A percentile compares a stretch with the other conserved stretches of the same genome.
These are phyloP conservation scores for Pogonus chalceus DNA, from an alignment of 1,140 invertebrate species.

Conservation along the genomic window DNA sequence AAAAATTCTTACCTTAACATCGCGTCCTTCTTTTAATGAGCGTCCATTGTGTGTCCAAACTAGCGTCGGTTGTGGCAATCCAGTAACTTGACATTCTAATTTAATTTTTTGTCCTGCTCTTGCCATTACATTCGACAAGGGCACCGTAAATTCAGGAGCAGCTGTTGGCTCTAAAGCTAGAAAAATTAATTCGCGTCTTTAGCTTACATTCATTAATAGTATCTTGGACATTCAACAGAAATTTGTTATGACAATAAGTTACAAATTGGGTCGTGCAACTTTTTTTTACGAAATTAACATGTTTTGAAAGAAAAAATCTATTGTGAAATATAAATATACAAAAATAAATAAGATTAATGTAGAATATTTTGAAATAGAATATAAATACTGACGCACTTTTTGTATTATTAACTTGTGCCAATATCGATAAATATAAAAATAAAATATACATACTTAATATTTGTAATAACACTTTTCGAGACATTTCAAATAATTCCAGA, in stretches of 20 bases:
- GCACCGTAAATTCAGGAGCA: slow-evolving; percentile 42
- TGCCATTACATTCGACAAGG: slow-evolving; percentile 52
- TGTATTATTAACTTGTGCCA: too few species aligned
- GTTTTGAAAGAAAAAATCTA: background rate
- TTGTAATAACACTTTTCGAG: too few species aligned
- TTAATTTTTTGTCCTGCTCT: slow-evolving; percentile 53
- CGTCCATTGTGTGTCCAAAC: slow-evolving; percentile 61
- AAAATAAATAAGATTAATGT: background rate
- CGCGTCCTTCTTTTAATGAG: slow-evolving; percentile 42
- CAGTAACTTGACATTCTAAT: slow-evolving; percentile 55
- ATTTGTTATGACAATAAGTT: too few species aligned
- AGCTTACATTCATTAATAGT: background rate
- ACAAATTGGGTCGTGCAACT: too few species aligned
- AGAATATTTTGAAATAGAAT: too few species aligned
- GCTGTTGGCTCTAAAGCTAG: slow-evolving; percentile 41
- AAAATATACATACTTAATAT: too few species aligned
- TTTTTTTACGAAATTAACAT: background rate
- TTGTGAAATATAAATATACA: background rate
- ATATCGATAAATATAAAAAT: too few species aligned
- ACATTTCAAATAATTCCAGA: too few species aligned
- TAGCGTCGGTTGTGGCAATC: slow-evolving; percentile 45
- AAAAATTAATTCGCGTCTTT: slow-evolving; percentile 25
- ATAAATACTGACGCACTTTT: too few species aligned
- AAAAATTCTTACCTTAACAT: slow-evolving; percentile 38
- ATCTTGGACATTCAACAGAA: background rate